Percentiles rank a stretch among this genome's conserved stretches.
phyloP scores from a whole-genome alignment of 2,113 vertebrate species.

The Callipepla californica region DNA sequence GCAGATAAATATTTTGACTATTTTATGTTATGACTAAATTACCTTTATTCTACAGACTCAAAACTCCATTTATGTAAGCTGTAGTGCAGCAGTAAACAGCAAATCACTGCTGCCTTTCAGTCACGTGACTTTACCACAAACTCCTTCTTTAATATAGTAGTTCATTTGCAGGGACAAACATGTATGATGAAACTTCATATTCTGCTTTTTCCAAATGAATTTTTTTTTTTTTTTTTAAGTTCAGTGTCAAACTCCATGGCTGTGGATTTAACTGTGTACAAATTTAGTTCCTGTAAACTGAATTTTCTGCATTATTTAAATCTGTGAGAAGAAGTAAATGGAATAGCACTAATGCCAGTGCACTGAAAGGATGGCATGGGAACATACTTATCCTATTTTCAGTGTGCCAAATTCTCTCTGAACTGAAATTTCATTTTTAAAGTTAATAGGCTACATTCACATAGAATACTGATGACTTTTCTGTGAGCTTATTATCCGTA shows the following conservation, averaged over 20 bases:
- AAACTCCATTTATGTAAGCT: neutral
- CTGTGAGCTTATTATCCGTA: neutral
- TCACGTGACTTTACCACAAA: neutral
- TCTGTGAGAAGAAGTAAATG: neutral
- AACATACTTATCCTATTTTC: neutral
- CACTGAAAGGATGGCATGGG: neutral
- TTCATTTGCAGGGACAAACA: neutral
- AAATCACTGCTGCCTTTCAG: neutral
- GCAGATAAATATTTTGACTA: neutral
- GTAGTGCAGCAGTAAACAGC: neutral
- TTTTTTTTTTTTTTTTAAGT: neutral
- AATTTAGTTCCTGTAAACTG: neutral
- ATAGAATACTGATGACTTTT: neutral
- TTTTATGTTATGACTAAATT: neutral
- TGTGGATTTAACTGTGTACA: neutral
- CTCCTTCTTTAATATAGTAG: constrained; percentile 10
- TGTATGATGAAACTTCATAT: neutral
- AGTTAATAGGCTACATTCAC: neutral
- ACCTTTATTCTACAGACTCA: neutral
- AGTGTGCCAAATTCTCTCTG: neutral
- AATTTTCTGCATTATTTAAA: constrained; percentile 2
- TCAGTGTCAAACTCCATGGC: neutral
- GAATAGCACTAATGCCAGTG: neutral
- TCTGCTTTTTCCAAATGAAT: neutral
- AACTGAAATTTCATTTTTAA: constrained; percentile 4